Evolutionary conservation across 2,113 vertebrate species (phyloP).

Genomic region (Patagioenas fasciata): DNA sequence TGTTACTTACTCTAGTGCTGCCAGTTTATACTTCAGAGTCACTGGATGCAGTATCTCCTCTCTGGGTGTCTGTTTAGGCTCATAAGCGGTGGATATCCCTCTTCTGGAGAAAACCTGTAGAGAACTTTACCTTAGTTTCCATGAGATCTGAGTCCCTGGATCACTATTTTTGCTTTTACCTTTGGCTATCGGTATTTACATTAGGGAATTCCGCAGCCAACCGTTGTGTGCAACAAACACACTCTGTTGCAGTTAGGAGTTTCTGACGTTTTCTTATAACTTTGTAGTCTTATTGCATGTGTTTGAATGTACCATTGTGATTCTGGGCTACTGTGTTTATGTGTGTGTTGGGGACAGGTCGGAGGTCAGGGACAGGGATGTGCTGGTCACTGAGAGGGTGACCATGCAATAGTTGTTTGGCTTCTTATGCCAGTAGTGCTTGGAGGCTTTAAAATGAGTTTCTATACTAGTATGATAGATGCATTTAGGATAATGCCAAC

Average conservation of each 20-base stretch:
- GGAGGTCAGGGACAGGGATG: background rate
- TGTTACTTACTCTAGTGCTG: background rate
- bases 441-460: background rate
- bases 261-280: background rate
- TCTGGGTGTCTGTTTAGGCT: background rate
- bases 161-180: background rate
- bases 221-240: background rate
- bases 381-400: background rate
- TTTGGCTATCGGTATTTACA: background rate
- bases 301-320: background rate
- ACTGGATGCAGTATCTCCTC: background rate
- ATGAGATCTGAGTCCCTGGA: background rate
- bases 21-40: background rate
- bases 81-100: background rate
- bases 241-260: background rate
- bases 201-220: background rate
- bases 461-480: background rate
- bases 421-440: background rate
- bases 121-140: background rate
- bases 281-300: background rate
- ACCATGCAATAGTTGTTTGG: background rate
- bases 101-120: background rate
- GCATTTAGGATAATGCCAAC: background rate
- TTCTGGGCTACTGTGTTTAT: background rate
- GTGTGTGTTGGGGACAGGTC: background rate